Evolutionary conservation across 2,888 invertebrate genomes (phyloP), one percentile per base, ranked within the genome.

Genomic region (Drosophila mayaguana): DNA sequence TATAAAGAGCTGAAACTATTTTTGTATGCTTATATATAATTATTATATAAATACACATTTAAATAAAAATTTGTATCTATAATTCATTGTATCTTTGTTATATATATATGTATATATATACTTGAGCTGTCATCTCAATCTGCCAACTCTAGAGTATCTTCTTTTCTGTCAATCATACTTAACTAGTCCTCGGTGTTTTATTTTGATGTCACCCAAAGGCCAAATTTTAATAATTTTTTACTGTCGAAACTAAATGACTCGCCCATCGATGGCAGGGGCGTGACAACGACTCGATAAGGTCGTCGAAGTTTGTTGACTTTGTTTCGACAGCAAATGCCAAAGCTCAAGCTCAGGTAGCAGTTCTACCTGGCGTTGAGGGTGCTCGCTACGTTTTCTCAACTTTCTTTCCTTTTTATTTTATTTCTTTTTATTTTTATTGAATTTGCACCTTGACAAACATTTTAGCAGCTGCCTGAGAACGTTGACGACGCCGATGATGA

Each of bases 381-480:
- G 53, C 76, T 28, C 11, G 32, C 46, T 43, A 40, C 43, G 46
- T 54, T 61, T 62, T 66, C 40, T 63, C 57, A 63, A 63, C 65
- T 73, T 83, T 22, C 8, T 79, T 83, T 80, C 2, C 11, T 86
- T 84, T 88, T 87, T 86, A 81, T 88, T 84, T 87, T 84, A 88
- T 14, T 36, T 36, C 14, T 88, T 87, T 88, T 83, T 88, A 83
- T 88, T 89, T 87, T 89, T 85, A 89, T 85, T 89, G 85, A 85
- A 85, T 85, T 85, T 85, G 84, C 85, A 85, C 89, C 87, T 85
- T 81, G 85, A 74, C 73, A 86, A 88, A 78, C 83, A 85, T 88
- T 85, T 85, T 79, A 79, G 80, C 77, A 79, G 77, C 82, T 78
- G 75, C 63, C 73, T 45, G 16, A 63, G 64, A 48, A 50, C 63